These are phyloP conservation scores for Gorsachius magnificus DNA, from an alignment of 2,797 vertebrate species.

Conservation along the genomic window DNA sequence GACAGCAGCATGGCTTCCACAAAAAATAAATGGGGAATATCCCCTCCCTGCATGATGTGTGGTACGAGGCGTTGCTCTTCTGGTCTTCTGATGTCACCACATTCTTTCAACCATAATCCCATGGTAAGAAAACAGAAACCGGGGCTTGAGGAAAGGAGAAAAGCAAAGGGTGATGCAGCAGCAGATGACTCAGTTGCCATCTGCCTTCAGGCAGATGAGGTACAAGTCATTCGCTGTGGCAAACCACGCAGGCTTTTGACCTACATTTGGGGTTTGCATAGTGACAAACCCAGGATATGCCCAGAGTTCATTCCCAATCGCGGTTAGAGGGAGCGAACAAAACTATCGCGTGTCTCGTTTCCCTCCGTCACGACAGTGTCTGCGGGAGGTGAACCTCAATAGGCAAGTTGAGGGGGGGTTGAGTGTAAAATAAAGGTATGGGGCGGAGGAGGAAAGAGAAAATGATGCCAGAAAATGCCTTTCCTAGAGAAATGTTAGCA, in stretches of 20 bases:
- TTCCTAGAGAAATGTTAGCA: neutral
- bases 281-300: neutral
- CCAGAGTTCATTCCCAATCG: neutral
- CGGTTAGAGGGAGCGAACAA: neutral
- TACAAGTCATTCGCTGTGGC: neutral
- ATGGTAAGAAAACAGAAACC: neutral
- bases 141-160: neutral
- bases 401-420: neutral
- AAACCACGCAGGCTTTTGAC: constrained; percentile 30
- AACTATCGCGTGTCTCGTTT: accelerated
- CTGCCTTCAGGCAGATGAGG: constrained; percentile 19
- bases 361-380: neutral
- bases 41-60: neutral
- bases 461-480: neutral
- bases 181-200: constrained; percentile 41
- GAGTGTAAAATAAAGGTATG: neutral
- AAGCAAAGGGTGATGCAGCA: neutral
- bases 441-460: neutral
- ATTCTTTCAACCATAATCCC: neutral
- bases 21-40: accelerated
- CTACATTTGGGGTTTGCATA: neutral
- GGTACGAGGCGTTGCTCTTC: neutral
- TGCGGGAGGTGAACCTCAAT: neutral
- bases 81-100: neutral
- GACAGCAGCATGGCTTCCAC: neutral